Conservation (phyloP, 2,113 vertebrate species). For the Chelonoidis abingdonii region DNA sequence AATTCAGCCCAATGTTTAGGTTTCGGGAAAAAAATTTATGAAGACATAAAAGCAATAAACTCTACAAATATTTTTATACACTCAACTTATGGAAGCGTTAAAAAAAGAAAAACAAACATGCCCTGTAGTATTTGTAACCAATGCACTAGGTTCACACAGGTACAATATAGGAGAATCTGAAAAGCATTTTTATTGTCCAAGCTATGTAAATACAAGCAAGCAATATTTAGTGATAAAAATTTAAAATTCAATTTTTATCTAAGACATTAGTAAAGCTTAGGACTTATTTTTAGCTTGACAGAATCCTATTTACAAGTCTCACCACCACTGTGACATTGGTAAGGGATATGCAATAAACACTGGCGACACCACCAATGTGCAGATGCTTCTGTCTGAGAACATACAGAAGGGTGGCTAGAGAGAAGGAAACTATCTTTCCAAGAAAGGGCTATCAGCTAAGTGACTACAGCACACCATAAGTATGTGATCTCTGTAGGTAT, state of each 20-base stretch:
- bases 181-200: neutral
- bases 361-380: neutral
- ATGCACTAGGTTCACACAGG: neutral
- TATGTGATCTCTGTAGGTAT: neutral
- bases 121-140: neutral
- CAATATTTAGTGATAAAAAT: neutral
- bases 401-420: neutral
- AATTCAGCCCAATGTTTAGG: neutral
- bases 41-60: neutral
- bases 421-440: neutral
- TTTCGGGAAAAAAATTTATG: neutral
- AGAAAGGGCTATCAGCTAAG: neutral
- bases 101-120: neutral
- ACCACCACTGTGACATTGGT: neutral
- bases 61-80: neutral
- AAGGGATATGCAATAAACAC: neutral
- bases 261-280: neutral
- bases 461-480: neutral
- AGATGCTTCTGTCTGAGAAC: neutral
- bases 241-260: neutral
- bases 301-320: neutral
- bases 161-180: neutral
- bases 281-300: neutral
- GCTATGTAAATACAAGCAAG: neutral
- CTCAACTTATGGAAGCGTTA: neutral